Conservation (phyloP, 2,113 vertebrate genomes). For the Coregonus clupeaformis region DNA sequence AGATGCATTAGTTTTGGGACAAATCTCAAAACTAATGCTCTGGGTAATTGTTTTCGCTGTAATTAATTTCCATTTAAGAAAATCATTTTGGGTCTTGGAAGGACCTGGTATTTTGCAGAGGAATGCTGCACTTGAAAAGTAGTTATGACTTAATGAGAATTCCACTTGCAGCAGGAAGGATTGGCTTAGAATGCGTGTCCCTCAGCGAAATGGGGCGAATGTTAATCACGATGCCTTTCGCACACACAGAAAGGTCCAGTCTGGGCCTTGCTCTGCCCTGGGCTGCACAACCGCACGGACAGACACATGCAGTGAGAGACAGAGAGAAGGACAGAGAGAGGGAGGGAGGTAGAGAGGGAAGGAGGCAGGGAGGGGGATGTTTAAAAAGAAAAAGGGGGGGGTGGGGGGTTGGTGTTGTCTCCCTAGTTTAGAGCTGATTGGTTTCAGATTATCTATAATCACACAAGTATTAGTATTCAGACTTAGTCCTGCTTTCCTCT, state of each 20-base stretch:
- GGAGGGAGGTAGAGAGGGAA: neutral
- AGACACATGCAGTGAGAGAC: conserved; percentile 10
- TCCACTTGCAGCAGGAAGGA: conserved; percentile 97
- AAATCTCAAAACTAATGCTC: neutral
- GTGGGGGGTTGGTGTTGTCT: too few species aligned
- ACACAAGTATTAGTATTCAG: conserved; percentile 50
- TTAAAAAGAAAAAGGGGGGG: too few species aligned
- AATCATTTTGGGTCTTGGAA: conserved; percentile 67
- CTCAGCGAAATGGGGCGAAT: conserved; percentile 83
- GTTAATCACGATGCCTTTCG: conserved; percentile 83
- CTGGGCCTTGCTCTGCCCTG: conserved; percentile 37
- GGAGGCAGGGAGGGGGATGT: conserved; percentile 26
- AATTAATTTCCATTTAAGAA: conserved; percentile 28
- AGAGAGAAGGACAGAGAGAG: neutral
- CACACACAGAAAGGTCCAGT: conserved; percentile 47
- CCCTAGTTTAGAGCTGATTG: conserved; percentile 65
- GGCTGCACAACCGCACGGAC: conserved; percentile 48
- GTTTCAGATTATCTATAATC: conserved; percentile 70
- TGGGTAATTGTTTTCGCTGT: neutral
- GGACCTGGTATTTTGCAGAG: conserved; percentile 76
- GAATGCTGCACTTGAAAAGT: conserved; percentile 92
- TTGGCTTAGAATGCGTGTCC: conserved; percentile 89
- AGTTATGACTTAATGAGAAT: conserved; percentile 95
- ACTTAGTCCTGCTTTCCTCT: too few species aligned
- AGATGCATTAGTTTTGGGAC: too few species aligned